Evolutionary conservation across 2,797 vertebrate species (phyloP).

Genomic region (Sylvilagus floridanus): DNA sequence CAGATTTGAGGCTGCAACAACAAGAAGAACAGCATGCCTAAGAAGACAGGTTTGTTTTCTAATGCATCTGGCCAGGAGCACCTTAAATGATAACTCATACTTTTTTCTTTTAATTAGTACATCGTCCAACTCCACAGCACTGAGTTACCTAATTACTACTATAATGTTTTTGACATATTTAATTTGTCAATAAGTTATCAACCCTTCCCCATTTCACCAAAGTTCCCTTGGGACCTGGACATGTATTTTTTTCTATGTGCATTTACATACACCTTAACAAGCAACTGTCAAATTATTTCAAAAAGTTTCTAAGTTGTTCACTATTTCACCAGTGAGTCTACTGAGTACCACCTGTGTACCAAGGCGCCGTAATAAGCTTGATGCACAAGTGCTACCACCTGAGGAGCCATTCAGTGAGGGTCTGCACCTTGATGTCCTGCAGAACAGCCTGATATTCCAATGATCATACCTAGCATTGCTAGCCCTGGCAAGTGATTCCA

Average conservation of each 20-base stretch:
- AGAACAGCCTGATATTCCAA: background rate
- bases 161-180: background rate
- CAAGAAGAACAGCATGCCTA: background rate
- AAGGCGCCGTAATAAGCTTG: background rate
- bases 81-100: background rate
- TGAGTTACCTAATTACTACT: background rate
- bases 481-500: background rate
- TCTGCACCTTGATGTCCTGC: background rate
- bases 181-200: background rate
- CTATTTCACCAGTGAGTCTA: background rate
- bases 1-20: background rate
- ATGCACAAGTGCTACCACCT: background rate
- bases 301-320: conserved; percentile 23
- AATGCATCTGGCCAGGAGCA: background rate
- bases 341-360: background rate
- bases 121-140: background rate
- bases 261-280: conserved; percentile 3
- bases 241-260: background rate
- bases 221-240: background rate
- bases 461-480: background rate
- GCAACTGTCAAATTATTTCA: background rate
- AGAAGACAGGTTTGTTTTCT: background rate
- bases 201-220: background rate
- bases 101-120: background rate
- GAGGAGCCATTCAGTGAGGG: background rate